Evolutionary conservation across 2,888 invertebrate species (phyloP), one percentile per base, ranked within the genome.

Genomic region (Anticlea derivata): DNA sequence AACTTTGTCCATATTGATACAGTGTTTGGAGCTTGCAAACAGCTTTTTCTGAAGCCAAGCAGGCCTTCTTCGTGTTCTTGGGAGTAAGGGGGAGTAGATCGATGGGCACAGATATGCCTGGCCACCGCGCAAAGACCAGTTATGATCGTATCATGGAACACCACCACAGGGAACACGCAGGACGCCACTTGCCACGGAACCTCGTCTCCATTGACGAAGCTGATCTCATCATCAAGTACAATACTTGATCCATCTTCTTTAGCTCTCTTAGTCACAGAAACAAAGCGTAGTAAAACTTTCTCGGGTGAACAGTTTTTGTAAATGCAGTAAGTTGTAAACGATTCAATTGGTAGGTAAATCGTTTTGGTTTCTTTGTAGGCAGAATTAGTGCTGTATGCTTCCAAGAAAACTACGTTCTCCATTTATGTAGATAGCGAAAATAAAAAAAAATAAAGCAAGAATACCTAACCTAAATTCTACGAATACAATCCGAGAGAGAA

Each of bases 1-100:
- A 97, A 97, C 69, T 95, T 95, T 0, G 98, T 98, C 98, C 97
- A 98, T 27, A 96, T 91, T 5, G 97, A 97, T 5, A 93, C 92
- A 83, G 97, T 97, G 17, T 96, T 94, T 43, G 96, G 96, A 1
- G 97, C 95, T 66, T 95, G 92, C 7, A 97, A 86, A 70, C 97
- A 97, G 43, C 95, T 93, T 55, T 93, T 93, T 53, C 96, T 94
- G 70, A 97, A 97, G 0, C 97, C 97, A 7, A 97, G 86, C 30
- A 97, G 79, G 11, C 89, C 83, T 39, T 90, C 86, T 33, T 86
- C 86, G 39, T 86, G 83, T 60, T 86, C 88, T 12, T 70, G 62
- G 1, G 49, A 7, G 29, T 70, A 64, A 4, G 44, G 58, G 0
- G 55, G 27, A 6, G 60, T 46, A 5, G 64, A 59, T 39, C 70